Base-by-base conservation (phyloP, 2,888 invertebrate genomes). In the Rhorus exstirpatorius region DNA sequence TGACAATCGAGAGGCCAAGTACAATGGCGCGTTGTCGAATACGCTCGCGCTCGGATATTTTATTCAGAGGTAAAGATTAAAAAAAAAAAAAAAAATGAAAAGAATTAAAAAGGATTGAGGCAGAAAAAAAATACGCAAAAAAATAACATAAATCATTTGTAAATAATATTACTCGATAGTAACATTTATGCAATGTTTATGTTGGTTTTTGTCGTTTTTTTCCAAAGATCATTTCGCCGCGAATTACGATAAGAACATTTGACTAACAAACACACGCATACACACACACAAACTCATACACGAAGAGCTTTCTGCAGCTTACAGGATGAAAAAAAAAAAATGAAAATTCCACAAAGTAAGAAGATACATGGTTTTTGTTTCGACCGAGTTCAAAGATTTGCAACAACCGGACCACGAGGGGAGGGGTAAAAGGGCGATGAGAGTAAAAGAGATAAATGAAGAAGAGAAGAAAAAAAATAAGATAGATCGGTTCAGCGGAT, bases 131-230 rank as follows among this genome's bases (percentile, higher is more conserved):
- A 41, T 6, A 41, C 24, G 46, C 60, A 24, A 41, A 71, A 63
- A 17, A 46, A 60, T 46, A 76, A 70, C 85, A 85, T 86, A 85
- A 84, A 83, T 85, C 83, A 82, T 83, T 61, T 87, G 86, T 89
- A 89, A 78, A 88, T 89, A 88, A 84, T 87, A 83, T 84, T 82
- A 83, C 83, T 86, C 76, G 82, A 86, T 60, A 75, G 83, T 81
- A 83, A 87, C 74, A 75, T 87, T 80, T 71, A 78, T 77, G 79
- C 75, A 85, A 80, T 83, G 68, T 80, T 77, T 80, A 79, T 77
- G 79, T 87, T 88, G 76, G 71, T 86, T 72, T 81, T 72, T 71
- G 31, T 70, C 38, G n/a, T 65, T 38, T 68, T 85, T 68, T 78
- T 79, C 65, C 63, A 70, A 82, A 83, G 83, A 86, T 75, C 84